A percentile compares a stretch with the other conserved stretches of the same genome.
Conservation (phyloP, 1,140 invertebrate genomes). For the Drosophila seguyi region DNA sequence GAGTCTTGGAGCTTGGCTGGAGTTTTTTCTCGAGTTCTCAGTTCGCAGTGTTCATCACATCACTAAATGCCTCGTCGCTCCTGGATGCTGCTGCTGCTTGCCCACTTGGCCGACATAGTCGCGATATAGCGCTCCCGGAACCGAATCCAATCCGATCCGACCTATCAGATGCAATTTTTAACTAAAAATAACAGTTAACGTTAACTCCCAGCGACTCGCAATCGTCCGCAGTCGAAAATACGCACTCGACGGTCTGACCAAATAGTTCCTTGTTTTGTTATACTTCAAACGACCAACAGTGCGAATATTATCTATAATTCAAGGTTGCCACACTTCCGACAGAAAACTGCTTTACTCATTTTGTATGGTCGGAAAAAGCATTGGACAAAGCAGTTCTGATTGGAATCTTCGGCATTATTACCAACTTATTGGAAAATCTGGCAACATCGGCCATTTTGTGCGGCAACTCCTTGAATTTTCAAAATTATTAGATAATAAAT, state of each 20-base stretch:
- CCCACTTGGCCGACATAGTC: constrained; percentile 55
- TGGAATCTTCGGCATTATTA: too few species aligned
- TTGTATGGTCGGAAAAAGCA: too few species aligned
- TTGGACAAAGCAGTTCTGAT: too few species aligned
- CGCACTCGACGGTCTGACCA: constrained; percentile 73
- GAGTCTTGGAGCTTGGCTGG: constrained; percentile 20
- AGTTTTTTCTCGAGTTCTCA: constrained; percentile 21
- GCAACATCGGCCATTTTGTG: too few species aligned
- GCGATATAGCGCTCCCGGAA: constrained; percentile 33
- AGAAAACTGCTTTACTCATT: too few species aligned
- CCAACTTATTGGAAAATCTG: too few species aligned
- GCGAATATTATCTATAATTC: constrained; percentile 75
- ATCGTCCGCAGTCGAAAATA: constrained; percentile 68
- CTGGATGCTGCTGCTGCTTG: constrained; percentile 37
- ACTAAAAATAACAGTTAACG: constrained; percentile 76
- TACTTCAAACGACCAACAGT: constrained; percentile 72
- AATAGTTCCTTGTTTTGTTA: constrained; percentile 77
- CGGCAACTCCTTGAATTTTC: too few species aligned
- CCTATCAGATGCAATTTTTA: constrained; percentile 77
- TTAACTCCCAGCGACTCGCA: constrained; percentile 63
- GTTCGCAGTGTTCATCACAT: constrained; percentile 33
- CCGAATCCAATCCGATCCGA: constrained; percentile 17
- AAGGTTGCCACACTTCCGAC: too few species aligned
- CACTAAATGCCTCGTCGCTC: constrained; percentile 37
- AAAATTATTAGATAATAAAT: too few species aligned